Base-by-base conservation (phyloP, 2,113 vertebrate species). In the Promerops cafer region DNA sequence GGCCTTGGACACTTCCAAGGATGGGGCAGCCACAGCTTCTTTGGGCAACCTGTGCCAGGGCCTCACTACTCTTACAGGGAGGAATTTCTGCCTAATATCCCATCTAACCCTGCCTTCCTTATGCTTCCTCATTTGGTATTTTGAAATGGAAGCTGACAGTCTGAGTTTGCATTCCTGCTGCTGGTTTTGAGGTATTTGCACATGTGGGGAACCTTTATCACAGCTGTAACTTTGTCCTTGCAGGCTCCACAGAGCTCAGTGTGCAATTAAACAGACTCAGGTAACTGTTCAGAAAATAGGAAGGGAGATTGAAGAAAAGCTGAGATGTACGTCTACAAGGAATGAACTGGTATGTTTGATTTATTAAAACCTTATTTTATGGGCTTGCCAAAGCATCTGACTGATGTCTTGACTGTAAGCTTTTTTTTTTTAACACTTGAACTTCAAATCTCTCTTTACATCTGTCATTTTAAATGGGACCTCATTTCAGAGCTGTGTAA, bases 241-340 rank as follows among this genome's bases (percentile, higher is more conserved):
- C 98, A 99, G 99, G 97, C 99, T 99, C 91, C 99, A 99, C 97
- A 99, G 99, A 87, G 99, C 99, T 66, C 99, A 99, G 95, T 98
- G 99, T 98, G 99, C 99, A 97, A 99, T 99, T 98, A 99, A 99
- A 97, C 99, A 99, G 98, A 99, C 99, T 97, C 99, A 99, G 98
- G 98, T 99, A 97, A 99, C 99, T 1, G 99, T 99, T 96, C 99
- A 99, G 98, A 99, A 98, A 97, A 99, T 99, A 89, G 99, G 99
- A 94, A 99, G 98, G 96, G 99, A 99, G 98, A 99, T 99, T n/a
- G 99, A 99, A 97, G 99, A 99, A 92, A 99, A 99, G 89, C 98
- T 99, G 57, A 98, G 98, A 96, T 98, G 99, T 78, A 99, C 99
- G 3, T 99, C 99, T 20, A 96, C 98, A 59, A 99, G 98, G 97